Percentiles rank a stretch among this genome's conserved stretches.
Conservation (phyloP, 2,113 vertebrate species). For the Forbesichthys papilliferus region DNA sequence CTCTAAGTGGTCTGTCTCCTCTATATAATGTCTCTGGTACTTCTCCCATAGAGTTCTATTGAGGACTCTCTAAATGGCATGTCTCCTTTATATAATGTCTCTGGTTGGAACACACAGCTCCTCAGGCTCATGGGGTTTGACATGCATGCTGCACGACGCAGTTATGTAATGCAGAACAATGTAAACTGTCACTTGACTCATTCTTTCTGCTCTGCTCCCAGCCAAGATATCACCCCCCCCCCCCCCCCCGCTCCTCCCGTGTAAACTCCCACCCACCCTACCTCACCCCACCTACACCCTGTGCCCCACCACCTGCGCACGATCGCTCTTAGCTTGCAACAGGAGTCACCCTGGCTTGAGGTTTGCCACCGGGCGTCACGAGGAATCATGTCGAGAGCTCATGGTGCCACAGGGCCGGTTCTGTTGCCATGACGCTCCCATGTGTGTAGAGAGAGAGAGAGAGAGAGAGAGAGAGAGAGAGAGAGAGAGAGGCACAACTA, state of each 20-base stretch:
- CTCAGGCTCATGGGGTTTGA: background rate
- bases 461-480: background rate
- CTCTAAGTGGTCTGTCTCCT: too few species aligned
- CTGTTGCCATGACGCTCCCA: slow-evolving; percentile 29
- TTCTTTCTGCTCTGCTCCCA: slow-evolving; percentile 32
- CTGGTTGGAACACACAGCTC: too few species aligned
- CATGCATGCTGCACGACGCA: slow-evolving; percentile 21
- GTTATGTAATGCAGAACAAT: slow-evolving; percentile 18
- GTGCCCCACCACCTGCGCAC: slow-evolving; percentile 14
- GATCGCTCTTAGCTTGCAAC: slow-evolving; percentile 69
- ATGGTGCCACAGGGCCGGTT: slow-evolving; percentile 42
- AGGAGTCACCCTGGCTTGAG: slow-evolving; percentile 35
- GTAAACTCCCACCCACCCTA: slow-evolving; percentile 27
- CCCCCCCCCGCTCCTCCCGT: slow-evolving; percentile 1
- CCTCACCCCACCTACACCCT: too few species aligned
- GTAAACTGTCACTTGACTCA: slow-evolving; percentile 47
- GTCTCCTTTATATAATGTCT: too few species aligned
- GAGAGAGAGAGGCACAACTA: slow-evolving; percentile 8
- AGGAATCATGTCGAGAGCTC: slow-evolving; percentile 36
- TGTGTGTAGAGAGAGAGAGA: slow-evolving; percentile 4
- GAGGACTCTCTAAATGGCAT: too few species aligned
- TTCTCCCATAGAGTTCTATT: too few species aligned
- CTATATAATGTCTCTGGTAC: too few species aligned
- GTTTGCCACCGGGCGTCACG: slow-evolving; percentile 32
- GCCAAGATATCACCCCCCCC: too few species aligned